phyloP scores from a whole-genome alignment of 2,888 invertebrate genomes.

The Apodemia duryi region DNA sequence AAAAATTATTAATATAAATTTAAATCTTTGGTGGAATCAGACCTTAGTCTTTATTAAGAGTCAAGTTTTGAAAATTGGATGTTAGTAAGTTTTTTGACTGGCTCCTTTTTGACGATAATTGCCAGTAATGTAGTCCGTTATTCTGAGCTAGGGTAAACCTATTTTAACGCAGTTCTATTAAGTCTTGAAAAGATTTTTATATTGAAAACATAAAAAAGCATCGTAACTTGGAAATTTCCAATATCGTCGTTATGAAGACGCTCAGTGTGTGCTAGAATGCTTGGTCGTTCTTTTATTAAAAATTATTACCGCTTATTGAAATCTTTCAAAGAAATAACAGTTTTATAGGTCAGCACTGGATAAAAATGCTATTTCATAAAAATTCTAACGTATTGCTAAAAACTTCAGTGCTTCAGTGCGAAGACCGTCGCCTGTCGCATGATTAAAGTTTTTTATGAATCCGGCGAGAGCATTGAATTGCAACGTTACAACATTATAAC shows the following conservation, averaged over 20 bases:
- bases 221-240: constrained; percentile 51
- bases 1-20: too few relatives aligned
- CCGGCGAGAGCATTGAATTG: too few relatives aligned
- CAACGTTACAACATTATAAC: too few relatives aligned
- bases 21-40: too few relatives aligned
- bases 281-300: constrained; percentile 28
- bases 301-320: constrained; percentile 25
- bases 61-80: too few relatives aligned
- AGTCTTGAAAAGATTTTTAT: constrained; percentile 20
- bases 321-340: constrained; percentile 6
- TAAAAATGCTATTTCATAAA: too few relatives aligned
- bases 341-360: background rate
- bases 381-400: too few relatives aligned
- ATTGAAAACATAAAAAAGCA: constrained; percentile 36
- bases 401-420: too few relatives aligned
- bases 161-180: background rate
- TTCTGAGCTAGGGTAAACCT: background rate
- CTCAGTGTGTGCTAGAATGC: constrained; percentile 41
- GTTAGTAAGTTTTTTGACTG: background rate
- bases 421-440: too few relatives aligned
- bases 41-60: too few relatives aligned
- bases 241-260: constrained; percentile 47
- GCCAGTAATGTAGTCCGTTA: background rate
- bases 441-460: too few relatives aligned
- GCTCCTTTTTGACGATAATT: background rate